A percentile compares a stretch with the other conserved stretches of the same genome.
phyloP scores from a whole-genome alignment of 2,797 vertebrate species.

The Gymnothorax reevesii region DNA sequence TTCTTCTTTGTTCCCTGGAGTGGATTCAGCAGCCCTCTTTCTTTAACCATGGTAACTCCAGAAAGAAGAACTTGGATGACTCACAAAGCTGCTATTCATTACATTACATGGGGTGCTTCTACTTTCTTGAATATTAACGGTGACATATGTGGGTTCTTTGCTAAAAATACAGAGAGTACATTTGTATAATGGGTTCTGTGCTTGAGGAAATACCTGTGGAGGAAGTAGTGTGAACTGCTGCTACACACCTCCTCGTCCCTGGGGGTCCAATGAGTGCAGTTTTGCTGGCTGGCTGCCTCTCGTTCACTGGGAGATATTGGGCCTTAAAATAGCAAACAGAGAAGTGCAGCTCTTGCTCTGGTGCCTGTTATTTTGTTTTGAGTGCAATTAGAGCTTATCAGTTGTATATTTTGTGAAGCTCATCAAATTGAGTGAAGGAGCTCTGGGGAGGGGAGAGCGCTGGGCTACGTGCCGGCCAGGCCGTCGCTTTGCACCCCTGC shows the following conservation, averaged over 20 bases:
- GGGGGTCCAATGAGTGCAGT: background rate
- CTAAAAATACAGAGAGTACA: background rate
- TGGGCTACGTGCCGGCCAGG: slow-evolving; percentile 27
- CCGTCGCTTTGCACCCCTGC: slow-evolving; percentile 39
- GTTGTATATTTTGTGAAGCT: background rate
- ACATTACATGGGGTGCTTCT: background rate
- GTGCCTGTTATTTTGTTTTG: background rate
- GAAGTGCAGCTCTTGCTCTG: background rate
- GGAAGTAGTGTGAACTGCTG: background rate
- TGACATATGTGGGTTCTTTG: slow-evolving; percentile 1
- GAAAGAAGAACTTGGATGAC: background rate
- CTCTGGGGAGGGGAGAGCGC: background rate
- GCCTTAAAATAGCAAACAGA: background rate
- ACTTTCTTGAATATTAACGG: background rate
- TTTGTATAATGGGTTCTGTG: background rate
- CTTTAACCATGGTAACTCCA: background rate
- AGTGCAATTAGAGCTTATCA: background rate
- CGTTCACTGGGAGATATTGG: background rate
- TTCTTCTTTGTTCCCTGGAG: background rate
- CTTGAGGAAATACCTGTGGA: slow-evolving; percentile 9
- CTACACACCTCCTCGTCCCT: background rate
- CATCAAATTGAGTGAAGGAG: background rate
- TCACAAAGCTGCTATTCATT: background rate
- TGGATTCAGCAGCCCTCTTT: background rate
- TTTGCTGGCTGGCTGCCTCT: background rate